Conservation (phyloP, 2,797 vertebrate genomes). For the Urophycis tenuis region DNA sequence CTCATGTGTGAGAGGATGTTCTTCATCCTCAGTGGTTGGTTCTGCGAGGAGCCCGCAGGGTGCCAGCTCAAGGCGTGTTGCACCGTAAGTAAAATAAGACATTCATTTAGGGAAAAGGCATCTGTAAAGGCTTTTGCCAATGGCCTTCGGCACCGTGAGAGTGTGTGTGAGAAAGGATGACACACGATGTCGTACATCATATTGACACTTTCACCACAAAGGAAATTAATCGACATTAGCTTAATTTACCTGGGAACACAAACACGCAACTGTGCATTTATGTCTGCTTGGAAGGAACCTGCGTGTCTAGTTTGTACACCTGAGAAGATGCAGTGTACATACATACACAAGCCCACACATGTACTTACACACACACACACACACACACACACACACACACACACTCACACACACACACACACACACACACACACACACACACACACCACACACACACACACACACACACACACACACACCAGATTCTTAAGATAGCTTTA, state of each 20-base stretch:
- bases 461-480: slow-evolving; percentile 8
- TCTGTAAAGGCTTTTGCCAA: background rate
- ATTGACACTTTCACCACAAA: background rate
- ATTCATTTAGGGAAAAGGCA: no score
- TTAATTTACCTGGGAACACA: background rate
- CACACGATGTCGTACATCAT: background rate
- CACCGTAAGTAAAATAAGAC: no score
- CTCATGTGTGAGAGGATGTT: no score
- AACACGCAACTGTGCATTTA: background rate
- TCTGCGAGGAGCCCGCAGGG: no score
- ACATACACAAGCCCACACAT: no score
- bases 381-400: no score
- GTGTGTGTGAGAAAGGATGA: background rate
- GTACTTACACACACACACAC: no score
- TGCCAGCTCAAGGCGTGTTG: no score
- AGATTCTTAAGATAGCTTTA: background rate
- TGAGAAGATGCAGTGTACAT: background rate
- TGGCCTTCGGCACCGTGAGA: background rate
- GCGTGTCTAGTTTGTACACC: background rate
- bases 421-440: background rate
- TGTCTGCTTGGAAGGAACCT: background rate
- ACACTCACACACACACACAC: background rate
- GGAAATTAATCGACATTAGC: background rate
- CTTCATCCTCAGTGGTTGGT: no score
- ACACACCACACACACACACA: background rate